phyloP scores from a whole-genome alignment of 2,797 vertebrate species.

The Eptatretus atami region DNA sequence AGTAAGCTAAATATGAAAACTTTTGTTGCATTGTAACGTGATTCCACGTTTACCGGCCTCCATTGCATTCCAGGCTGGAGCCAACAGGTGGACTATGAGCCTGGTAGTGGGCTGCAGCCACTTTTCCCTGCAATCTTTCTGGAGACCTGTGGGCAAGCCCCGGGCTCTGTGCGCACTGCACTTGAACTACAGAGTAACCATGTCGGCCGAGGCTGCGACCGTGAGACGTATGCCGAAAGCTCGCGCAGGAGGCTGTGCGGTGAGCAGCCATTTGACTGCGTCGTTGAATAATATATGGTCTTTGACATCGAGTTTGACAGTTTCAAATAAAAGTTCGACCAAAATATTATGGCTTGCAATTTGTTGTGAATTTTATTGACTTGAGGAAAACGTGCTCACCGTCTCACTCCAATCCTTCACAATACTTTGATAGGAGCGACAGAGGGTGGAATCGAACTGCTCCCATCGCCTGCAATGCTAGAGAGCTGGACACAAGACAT shows the following conservation, averaged over 20 bases:
- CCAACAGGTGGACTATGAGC: slow-evolving; percentile 58
- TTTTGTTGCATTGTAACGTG: background rate
- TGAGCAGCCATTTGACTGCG: slow-evolving; percentile 10
- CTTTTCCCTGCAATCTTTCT: slow-evolving; percentile 60
- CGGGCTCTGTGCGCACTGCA: slow-evolving; percentile 43
- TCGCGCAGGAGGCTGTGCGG: slow-evolving; percentile 71
- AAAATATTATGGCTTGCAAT: too few species aligned
- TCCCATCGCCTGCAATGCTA: slow-evolving; percentile 45
- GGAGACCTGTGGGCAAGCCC: slow-evolving; percentile 51
- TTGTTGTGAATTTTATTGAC: too few species aligned
- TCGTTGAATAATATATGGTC: too few species aligned
- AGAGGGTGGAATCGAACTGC: slow-evolving; percentile 44
- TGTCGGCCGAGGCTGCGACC: slow-evolving; percentile 66
- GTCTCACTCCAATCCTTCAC: too few species aligned
- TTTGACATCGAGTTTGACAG: too few species aligned
- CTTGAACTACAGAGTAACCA: slow-evolving; percentile 55
- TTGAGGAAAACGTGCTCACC: too few species aligned
- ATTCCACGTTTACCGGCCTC: background rate
- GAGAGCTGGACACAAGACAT: slow-evolving; percentile 63
- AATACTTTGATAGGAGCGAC: slow-evolving; percentile 25
- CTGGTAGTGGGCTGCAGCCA: slow-evolving; percentile 46
- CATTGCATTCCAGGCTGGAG: slow-evolving; percentile 31
- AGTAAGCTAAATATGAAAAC: background rate
- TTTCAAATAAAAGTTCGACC: too few species aligned
- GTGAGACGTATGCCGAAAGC: slow-evolving; percentile 64